Evolutionary conservation across 2,113 vertebrate genomes (phyloP).

Genomic region (Lonchura striata): DNA sequence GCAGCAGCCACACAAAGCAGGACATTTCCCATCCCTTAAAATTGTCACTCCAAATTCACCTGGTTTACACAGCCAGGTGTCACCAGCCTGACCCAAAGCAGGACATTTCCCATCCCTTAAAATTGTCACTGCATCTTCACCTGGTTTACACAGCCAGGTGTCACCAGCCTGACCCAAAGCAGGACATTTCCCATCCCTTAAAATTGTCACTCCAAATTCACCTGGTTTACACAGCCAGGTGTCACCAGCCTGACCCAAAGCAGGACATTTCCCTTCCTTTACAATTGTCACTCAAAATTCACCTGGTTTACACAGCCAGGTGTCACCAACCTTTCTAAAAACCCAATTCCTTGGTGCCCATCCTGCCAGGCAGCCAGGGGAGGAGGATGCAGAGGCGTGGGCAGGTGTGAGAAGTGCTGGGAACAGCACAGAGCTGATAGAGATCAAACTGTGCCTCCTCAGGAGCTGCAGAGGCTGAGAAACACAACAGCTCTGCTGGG

Average conservation of each 20-base stretch:
- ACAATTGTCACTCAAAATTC: neutral
- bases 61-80: too few species aligned
- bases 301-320: neutral
- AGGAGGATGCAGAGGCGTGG: neutral
- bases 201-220: neutral
- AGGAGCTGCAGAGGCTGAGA: neutral
- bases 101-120: too few species aligned
- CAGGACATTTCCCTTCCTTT: too few species aligned
- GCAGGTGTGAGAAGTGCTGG: neutral
- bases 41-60: too few species aligned
- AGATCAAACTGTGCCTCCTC: neutral
- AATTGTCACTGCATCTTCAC: too few species aligned
- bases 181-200: neutral
- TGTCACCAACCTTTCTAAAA: neutral
- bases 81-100: too few species aligned
- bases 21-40: too few species aligned
- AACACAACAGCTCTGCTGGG: neutral
- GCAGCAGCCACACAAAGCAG: neutral
- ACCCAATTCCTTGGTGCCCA: fast-evolving
- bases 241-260: neutral
- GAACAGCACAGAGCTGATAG: neutral
- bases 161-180: too few species aligned
- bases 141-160: too few species aligned
- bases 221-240: neutral
- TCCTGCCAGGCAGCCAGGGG: neutral